These are phyloP conservation scores for Myiopsitta monachus DNA, from an alignment of 2,113 vertebrate genomes.

Conservation along the genomic window DNA sequence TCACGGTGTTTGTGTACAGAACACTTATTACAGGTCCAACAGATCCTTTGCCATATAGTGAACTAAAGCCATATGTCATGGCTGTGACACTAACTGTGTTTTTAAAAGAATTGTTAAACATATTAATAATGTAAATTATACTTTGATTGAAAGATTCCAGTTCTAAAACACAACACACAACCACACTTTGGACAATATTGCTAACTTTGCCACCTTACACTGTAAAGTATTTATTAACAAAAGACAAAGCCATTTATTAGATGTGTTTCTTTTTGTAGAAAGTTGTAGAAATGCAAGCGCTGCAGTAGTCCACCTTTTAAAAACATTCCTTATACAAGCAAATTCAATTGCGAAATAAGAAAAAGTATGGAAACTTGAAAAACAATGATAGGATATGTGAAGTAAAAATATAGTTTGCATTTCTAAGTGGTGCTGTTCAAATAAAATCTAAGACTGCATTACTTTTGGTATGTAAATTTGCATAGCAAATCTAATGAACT, in stretches of 20 bases:
- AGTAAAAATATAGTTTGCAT: neutral
- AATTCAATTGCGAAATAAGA: neutral
- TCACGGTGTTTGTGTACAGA: slow-evolving; percentile 4
- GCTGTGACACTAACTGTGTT: neutral
- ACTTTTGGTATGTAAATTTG: neutral
- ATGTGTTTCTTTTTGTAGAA: neutral
- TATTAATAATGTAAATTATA: neutral
- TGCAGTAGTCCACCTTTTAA: neutral
- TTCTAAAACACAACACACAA: neutral
- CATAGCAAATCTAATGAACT: neutral
- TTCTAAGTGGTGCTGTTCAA: neutral
- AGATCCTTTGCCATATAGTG: neutral
- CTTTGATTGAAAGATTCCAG: neutral
- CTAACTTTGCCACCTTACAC: neutral
- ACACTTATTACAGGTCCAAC: neutral
- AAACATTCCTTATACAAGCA: neutral
- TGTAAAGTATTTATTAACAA: neutral
- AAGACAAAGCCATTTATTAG: neutral
- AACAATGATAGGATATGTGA: neutral
- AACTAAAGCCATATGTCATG: neutral
- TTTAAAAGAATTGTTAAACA: neutral
- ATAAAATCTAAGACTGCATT: neutral
- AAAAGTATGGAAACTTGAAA: neutral
- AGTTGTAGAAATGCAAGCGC: neutral
- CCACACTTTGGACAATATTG: neutral